Evolutionary conservation across 92 coral and sea anemone species (phyloP).

Genomic region (Micromussa lordhowensis): DNA sequence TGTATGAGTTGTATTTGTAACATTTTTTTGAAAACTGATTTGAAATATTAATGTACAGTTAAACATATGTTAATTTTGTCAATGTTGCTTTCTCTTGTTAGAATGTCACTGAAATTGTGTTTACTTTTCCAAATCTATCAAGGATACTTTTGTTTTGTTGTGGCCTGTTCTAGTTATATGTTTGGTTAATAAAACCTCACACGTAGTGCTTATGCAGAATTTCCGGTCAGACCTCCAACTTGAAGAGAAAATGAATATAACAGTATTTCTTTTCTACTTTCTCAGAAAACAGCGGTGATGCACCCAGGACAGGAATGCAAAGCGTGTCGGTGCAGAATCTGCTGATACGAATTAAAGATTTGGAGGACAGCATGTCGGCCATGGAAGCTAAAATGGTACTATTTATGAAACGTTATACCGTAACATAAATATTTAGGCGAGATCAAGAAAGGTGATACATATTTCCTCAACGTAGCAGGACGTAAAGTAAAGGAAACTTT

Average conservation of each 20-base stretch:
- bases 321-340: constrained; percentile 18
- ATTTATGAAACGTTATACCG: neutral
- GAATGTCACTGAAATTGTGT: neutral
- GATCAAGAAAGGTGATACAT: too few relatives aligned
- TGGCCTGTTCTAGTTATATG: neutral
- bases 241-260: neutral
- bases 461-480: neutral
- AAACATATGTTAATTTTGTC: neutral
- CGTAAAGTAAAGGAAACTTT: neutral
- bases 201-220: neutral
- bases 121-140: neutral
- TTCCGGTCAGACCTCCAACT: constrained; percentile 3
- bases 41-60: neutral
- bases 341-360: neutral
- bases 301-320: neutral
- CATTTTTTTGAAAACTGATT: neutral
- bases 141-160: neutral
- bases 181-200: neutral
- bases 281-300: neutral
- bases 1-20: neutral
- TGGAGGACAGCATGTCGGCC: neutral
- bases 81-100: neutral
- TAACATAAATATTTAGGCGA: neutral
- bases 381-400: constrained; percentile 34
- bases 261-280: neutral